phyloP scores from a whole-genome alignment of 2,113 vertebrate species.

The Pica pica region DNA sequence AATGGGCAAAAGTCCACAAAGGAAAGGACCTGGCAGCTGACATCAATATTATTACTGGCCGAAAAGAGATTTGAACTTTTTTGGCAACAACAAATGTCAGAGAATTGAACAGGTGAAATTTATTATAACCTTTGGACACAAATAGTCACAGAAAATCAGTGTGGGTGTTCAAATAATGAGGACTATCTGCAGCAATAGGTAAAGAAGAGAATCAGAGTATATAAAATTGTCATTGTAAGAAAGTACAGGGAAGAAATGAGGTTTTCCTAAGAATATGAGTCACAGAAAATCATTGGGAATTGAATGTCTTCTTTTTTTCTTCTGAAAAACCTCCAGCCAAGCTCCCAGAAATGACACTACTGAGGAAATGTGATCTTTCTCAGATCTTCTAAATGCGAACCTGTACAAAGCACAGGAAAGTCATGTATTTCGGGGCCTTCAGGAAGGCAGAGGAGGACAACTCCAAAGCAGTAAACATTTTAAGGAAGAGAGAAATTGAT shows the following conservation, averaged over 20 bases:
- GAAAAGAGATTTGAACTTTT: constrained; percentile 1
- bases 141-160: not conserved
- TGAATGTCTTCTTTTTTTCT: not conserved
- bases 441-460: not conserved
- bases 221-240: constrained; percentile 16
- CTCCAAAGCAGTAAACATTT: not conserved
- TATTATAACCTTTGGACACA: constrained; percentile 7
- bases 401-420: not conserved
- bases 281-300: not conserved
- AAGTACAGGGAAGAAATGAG: not conserved
- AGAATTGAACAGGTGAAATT: constrained; percentile 37
- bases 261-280: not conserved
- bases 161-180: not conserved
- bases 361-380: not conserved
- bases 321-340: not conserved
- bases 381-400: not conserved
- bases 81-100: constrained; percentile 1
- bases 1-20: constrained; percentile 42
- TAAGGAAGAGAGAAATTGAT: not conserved
- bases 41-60: constrained; percentile 18
- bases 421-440: not conserved
- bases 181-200: not conserved
- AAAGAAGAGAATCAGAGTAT: not conserved
- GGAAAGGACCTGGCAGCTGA: constrained; percentile 7
- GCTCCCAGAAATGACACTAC: not conserved